Evolutionary conservation across 2,797 vertebrate species (phyloP).

Genomic region (Tragelaphus eurycerus): DNA sequence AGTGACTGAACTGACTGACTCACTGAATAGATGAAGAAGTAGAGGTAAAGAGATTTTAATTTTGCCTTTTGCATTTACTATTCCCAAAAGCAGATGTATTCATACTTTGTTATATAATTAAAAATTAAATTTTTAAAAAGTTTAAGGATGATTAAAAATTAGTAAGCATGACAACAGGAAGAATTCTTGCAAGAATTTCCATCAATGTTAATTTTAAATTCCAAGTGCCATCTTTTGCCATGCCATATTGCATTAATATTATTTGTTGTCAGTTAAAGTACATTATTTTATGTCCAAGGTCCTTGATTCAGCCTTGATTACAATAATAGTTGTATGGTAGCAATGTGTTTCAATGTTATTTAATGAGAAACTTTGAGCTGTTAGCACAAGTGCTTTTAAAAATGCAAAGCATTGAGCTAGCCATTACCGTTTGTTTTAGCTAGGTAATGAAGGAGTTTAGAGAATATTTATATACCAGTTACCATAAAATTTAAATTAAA

Average conservation of each 20-base stretch:
- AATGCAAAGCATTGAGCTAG: not conserved
- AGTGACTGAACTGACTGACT: not conserved
- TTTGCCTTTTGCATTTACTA: not conserved
- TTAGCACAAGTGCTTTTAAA: conserved; percentile 16
- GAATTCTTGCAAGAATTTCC: not conserved
- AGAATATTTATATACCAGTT: conserved; percentile 41
- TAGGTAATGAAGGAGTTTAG: conserved; percentile 13
- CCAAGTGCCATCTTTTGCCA: not conserved
- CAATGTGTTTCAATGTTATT: conserved; percentile 3
- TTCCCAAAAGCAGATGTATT: not conserved
- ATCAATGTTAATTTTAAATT: not conserved
- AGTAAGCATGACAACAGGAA: not conserved
- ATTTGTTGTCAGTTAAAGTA: not conserved
- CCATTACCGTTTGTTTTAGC: not conserved
- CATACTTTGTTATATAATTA: not conserved
- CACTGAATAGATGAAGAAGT: not conserved
- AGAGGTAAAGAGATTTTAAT: not conserved
- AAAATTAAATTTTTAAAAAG: not conserved
- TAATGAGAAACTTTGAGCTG: conserved; percentile 17
- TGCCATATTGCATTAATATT: not conserved
- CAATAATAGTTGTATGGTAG: not conserved
- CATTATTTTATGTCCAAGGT: not conserved
- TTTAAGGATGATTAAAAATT: not conserved
- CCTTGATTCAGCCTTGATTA: not conserved
- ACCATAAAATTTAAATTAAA: conserved; percentile 43